Conservation (phyloP, 2,888 invertebrate species). For the Podabrus alpinus region DNA sequence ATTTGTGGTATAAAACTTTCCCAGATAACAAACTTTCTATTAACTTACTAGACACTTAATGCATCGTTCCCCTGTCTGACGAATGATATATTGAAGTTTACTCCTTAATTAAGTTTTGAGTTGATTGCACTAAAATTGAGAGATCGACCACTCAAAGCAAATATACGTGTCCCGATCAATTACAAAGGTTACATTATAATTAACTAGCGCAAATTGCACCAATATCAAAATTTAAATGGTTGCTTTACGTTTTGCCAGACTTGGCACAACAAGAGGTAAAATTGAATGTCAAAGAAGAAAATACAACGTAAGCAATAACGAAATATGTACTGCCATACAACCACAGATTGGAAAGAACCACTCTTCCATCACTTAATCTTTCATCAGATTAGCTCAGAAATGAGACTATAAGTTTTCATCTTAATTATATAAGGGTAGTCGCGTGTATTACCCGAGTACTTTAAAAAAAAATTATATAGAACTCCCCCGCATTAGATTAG, state of each 20-base stretch:
- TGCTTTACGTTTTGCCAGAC: too few relatives aligned
- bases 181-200: background rate
- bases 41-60: background rate
- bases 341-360: background rate
- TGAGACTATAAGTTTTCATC: background rate
- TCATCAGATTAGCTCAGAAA: background rate
- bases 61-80: background rate
- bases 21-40: background rate
- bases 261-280: too few relatives aligned
- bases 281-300: background rate
- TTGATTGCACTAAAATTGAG: constrained; percentile 14
- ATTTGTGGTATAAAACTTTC: constrained; percentile 14
- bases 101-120: constrained; percentile 25
- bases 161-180: background rate
- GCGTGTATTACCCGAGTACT: background rate
- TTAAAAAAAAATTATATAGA: background rate
- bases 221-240: background rate
- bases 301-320: background rate
- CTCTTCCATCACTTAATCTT: background rate
- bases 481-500: background rate
- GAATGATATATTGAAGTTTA: constrained; percentile 23
- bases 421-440: background rate
- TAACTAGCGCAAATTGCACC: background rate
- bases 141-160: constrained; percentile 15
- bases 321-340: background rate